These are phyloP conservation scores for Sanderia malayensis DNA, from an alignment of 30 jellyfish, hydroid and myxozoan species.

Conservation along the genomic window DNA sequence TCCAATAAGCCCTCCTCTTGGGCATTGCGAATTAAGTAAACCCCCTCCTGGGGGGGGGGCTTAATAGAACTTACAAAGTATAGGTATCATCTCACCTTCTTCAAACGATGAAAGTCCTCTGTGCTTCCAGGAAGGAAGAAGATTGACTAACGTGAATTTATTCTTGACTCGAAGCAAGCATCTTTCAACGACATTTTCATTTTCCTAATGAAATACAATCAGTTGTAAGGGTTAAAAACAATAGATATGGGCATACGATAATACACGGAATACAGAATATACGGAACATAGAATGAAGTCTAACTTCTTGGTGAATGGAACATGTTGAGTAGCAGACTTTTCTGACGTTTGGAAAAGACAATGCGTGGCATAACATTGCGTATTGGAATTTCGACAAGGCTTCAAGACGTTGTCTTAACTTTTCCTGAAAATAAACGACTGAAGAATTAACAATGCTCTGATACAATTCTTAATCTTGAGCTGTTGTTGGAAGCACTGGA, in stretches of 20 bases:
- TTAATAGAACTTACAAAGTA: too few relatives aligned
- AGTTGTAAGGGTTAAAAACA: not conserved
- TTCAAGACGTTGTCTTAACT: constrained; percentile 42
- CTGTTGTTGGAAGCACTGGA: too few relatives aligned
- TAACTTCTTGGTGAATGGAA: constrained; percentile 77
- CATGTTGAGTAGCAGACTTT: constrained; percentile 84
- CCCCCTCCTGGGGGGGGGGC: too few relatives aligned
- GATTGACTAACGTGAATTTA: constrained; percentile 38
- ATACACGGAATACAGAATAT: too few relatives aligned
- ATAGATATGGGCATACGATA: too few relatives aligned
- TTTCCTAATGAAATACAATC: constrained; percentile 55
- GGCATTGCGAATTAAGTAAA: too few relatives aligned
- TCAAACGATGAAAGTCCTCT: constrained; percentile 70
- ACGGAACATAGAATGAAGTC: too few relatives aligned
- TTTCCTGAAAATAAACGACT: constrained; percentile 26
- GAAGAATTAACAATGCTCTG: too few relatives aligned
- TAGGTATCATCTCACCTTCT: too few relatives aligned
- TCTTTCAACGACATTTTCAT: constrained; percentile 82
- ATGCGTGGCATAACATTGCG: constrained; percentile 81
- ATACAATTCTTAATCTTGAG: too few relatives aligned
- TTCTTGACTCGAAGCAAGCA: constrained; percentile 47
- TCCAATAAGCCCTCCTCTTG: too few relatives aligned
- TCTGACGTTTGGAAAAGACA: constrained; percentile 77
- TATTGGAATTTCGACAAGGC: constrained; percentile 77
- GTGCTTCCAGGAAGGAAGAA: constrained; percentile 79